These are phyloP conservation scores for Dinoponera quadriceps DNA, from an alignment of 1,140 invertebrate genomes.

Conservation along the genomic window DNA sequence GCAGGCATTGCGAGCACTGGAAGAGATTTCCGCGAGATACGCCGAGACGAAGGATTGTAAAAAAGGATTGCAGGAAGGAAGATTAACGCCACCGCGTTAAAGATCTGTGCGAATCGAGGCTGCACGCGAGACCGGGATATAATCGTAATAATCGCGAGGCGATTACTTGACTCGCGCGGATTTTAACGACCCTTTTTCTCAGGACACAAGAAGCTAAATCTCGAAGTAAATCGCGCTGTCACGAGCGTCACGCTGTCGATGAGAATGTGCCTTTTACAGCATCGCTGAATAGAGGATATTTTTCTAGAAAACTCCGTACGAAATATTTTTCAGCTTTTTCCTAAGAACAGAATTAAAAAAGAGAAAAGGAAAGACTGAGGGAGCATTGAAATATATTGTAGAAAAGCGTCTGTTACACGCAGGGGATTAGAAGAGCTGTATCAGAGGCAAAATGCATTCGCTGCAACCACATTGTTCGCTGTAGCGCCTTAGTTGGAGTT, in stretches of 20 bases:
- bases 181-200: not conserved
- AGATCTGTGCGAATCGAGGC: not conserved
- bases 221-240: not conserved
- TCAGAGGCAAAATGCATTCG: too few relatives aligned
- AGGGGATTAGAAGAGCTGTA: too few relatives aligned
- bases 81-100: not conserved
- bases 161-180: not conserved
- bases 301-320: not conserved
- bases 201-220: not conserved
- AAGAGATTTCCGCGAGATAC: slow-evolving; percentile 11
- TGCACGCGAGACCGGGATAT: not conserved
- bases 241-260: not conserved
- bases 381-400: too few relatives aligned
- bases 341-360: not conserved
- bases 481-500: too few relatives aligned
- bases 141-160: not conserved
- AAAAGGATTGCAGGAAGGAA: slow-evolving; percentile 31
- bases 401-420: too few relatives aligned
- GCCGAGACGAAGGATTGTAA: slow-evolving; percentile 44
- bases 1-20: slow-evolving; percentile 34
- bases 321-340: not conserved
- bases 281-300: not conserved
- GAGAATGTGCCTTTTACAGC: slow-evolving; percentile 11
- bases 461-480: too few relatives aligned
- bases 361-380: not conserved